Evolutionary conservation across 37 sponge, comb jelly and placozoan genomes (phyloP), one percentile per base, ranked within the genome.

Genomic region (Hormiphora californensis): DNA sequence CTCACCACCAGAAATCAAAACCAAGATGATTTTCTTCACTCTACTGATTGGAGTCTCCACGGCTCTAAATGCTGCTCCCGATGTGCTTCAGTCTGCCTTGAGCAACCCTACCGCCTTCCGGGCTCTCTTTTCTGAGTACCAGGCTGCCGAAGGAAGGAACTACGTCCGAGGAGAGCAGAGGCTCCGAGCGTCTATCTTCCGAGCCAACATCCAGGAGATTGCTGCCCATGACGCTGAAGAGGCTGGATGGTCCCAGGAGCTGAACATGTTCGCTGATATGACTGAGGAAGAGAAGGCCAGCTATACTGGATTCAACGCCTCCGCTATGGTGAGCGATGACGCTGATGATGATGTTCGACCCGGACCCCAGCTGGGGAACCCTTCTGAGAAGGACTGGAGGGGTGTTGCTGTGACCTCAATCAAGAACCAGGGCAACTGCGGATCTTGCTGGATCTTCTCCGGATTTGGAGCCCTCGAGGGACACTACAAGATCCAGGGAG

Each of bases 401-500:
- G 27, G 30, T 57, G 61, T 30, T 57, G 61, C 61, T 57, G 61
- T 57, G 5, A 57, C 61, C 61, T 28, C n/a, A 15, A 15, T 57
- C 61, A 57, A 57, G 61, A 57, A 12, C n/a, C 61, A 57, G 61
- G 61, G 61, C n/a, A 23, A 30, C n/a, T 57, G 61, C n/a, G 61
- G 61, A 57, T 57, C 61, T 57, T 57, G 61, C 61, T 57, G 61
- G 61, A 30, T 57, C 17, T 57, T 57, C 61, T 57, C 61, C 3
- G 61, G 30, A 19, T 5, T 57, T 23, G 61, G 61, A 57, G 61
- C 61, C 27, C 61, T 57, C 30, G 61, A 57, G 61, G 61, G 61
- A 57, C 30, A 23, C 27, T 57, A 57, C 61, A 57, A 57, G n/a
- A 57, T 28, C 61, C 7, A 57, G n/a, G 61, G 61, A 5, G 27